Evolutionary conservation across 2,113 vertebrate genomes (phyloP), one percentile per base, ranked within the genome.

Genomic region (Microtus richardsoni): DNA sequence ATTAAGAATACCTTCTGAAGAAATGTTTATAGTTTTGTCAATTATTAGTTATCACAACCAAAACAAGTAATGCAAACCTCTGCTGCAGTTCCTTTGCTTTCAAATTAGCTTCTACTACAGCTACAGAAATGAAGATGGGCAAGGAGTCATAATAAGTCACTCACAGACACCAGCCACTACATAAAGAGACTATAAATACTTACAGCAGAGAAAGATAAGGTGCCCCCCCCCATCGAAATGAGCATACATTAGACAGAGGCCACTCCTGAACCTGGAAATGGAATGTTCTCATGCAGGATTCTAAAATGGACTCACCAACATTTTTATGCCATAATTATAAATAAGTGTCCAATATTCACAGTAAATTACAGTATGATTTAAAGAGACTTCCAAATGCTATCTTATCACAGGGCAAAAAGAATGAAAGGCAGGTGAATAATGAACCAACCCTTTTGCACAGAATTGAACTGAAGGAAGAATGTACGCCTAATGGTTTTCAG

Each of bases 151-250:
- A 86, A 44, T 93, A 91, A 80, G 16, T 54, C 47, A 36, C 58
- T 92, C 28, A 85, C 70, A 75, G 60, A 93, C n/a, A 74, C 21
- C 3, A 91, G 13, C 9, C 4, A 88, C 36, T 26, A 75, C 28
- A 74, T 88, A 89, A 95, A 41, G 52, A 80, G 96, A 92, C 30
- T 96, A 87, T 97, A 96, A 97, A 96, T 96, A 91, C 19, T 62
- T 44, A 0, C 41, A 75, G 49, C 44, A 44, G 39, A 92, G 49
- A 88, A 94, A 88, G 73, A 93, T 70, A 84, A 92, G 54, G 41
- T 60, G 7, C 30, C 28, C 83, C 14, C 44, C 28, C 30, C 79
- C 19, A 44, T 0, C 90, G 58, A 89, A 82, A 75, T 60, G n/a
- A 30, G 44, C 2, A 1, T 24, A 74, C 83, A 39, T 85, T 95